Evolutionary conservation across 2,888 invertebrate genomes (phyloP).

Genomic region (Athalia cordata): DNA sequence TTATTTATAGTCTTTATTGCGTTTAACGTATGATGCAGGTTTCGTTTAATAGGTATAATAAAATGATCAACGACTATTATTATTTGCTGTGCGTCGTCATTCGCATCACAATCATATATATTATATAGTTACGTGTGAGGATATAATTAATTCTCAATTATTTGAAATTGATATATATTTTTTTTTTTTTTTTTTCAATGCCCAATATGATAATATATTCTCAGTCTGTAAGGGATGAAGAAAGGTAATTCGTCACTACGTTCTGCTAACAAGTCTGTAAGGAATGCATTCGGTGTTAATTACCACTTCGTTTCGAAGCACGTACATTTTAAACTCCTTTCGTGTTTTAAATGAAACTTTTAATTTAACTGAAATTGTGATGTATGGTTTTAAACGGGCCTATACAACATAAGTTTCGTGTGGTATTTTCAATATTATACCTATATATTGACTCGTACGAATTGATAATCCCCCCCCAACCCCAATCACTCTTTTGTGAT

Average conservation of each 20-base stretch:
- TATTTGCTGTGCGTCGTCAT: too few species aligned
- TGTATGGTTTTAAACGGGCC: background rate
- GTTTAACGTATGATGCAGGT: too few species aligned
- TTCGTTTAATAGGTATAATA: too few species aligned
- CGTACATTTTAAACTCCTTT: background rate
- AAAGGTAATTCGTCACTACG: constrained; percentile 4
- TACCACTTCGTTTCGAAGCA: constrained; percentile 13
- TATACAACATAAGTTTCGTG: background rate
- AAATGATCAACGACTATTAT: too few species aligned
- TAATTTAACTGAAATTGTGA: constrained; percentile 29
- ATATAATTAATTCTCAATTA: too few species aligned
- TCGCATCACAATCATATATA: too few species aligned
- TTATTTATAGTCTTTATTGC: too few species aligned
- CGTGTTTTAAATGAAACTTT: constrained; percentile 40
- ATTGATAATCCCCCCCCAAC: background rate
- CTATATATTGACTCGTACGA: background rate
- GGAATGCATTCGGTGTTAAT: constrained; percentile 35
- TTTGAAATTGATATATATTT: background rate
- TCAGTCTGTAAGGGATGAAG: background rate
- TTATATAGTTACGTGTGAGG: too few species aligned
- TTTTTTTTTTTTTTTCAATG: background rate
- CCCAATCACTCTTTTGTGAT: too few species aligned
- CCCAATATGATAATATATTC: background rate
- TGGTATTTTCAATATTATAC: too few species aligned
- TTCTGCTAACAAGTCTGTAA: background rate